phyloP scores from a whole-genome alignment of 2,888 invertebrate species.

The Cremastobaeus sp. region DNA sequence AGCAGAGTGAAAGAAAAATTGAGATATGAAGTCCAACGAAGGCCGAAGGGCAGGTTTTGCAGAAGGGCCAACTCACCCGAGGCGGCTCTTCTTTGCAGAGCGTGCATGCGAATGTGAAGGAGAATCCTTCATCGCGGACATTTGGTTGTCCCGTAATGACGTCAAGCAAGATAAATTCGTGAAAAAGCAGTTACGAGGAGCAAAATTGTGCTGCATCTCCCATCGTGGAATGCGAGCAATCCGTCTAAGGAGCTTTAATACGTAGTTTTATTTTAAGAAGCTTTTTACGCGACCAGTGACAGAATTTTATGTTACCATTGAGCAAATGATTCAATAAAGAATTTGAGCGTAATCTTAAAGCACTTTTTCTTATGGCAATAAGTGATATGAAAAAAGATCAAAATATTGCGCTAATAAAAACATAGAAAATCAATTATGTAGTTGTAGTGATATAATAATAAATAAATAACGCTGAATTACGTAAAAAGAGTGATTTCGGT shows the following conservation, averaged over 20 bases:
- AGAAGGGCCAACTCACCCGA: constrained; percentile 16
- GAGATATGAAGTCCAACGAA: constrained; percentile 8
- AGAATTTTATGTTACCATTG: too few relatives aligned
- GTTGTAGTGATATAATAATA: too few relatives aligned
- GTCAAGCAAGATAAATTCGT: constrained; percentile 21
- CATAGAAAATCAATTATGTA: too few relatives aligned
- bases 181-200: constrained; percentile 3
- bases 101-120: constrained; percentile 6
- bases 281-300: too few relatives aligned
- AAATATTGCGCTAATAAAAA: too few relatives aligned
- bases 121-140: constrained; percentile 18
- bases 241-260: constrained; percentile 7
- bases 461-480: too few relatives aligned
- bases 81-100: constrained; percentile 5
- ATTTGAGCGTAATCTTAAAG: too few relatives aligned
- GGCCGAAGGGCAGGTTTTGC: constrained; percentile 18
- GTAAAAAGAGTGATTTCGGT: too few relatives aligned
- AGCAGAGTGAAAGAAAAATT: constrained; percentile 24
- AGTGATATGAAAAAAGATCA: too few relatives aligned
- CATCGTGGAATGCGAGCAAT: constrained; percentile 18
- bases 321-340: too few relatives aligned
- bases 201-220: constrained; percentile 7
- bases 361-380: too few relatives aligned
- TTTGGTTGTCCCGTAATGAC: constrained; percentile 24
- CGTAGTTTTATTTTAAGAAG: too few relatives aligned